These are phyloP conservation scores for Endotricha flammealis DNA, from an alignment of 2,888 invertebrate species.

Conservation along the genomic window DNA sequence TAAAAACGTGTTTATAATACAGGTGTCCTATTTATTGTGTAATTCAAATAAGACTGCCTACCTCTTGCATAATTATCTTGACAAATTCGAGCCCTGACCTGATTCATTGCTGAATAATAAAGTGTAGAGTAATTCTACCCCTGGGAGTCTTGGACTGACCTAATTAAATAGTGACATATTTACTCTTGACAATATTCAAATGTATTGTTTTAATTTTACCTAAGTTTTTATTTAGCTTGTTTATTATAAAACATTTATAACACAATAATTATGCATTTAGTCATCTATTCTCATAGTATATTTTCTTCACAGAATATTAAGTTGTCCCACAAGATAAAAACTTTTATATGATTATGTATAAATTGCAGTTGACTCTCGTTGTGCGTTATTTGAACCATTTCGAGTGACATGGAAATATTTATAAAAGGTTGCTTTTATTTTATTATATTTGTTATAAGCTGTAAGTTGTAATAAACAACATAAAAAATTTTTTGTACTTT, in stretches of 20 bases:
- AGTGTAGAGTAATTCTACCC: conserved; percentile 14
- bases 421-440: conserved; percentile 44
- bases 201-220: conserved; percentile 21
- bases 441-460: conserved; percentile 46
- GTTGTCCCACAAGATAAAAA: too few relatives aligned
- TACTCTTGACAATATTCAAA: conserved; percentile 16
- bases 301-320: background rate
- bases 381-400: too few relatives aligned
- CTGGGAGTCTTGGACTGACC: conserved; percentile 24
- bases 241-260: conserved; percentile 15
- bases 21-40: too few relatives aligned
- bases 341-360: too few relatives aligned
- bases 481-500: conserved; percentile 23
- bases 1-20: too few relatives aligned
- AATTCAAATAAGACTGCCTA: too few relatives aligned
- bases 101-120: too few relatives aligned
- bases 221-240: conserved; percentile 19
- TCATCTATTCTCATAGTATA: conserved; percentile 3
- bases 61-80: conserved; percentile 5
- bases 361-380: too few relatives aligned
- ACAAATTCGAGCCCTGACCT: too few relatives aligned
- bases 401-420: conserved; percentile 22
- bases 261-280: conserved; percentile 11
- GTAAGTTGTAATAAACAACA: conserved; percentile 44
- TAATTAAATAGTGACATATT: conserved; percentile 3